Base-by-base conservation (phyloP, 2,888 invertebrate species). In the Crocallis elinguaria region DNA sequence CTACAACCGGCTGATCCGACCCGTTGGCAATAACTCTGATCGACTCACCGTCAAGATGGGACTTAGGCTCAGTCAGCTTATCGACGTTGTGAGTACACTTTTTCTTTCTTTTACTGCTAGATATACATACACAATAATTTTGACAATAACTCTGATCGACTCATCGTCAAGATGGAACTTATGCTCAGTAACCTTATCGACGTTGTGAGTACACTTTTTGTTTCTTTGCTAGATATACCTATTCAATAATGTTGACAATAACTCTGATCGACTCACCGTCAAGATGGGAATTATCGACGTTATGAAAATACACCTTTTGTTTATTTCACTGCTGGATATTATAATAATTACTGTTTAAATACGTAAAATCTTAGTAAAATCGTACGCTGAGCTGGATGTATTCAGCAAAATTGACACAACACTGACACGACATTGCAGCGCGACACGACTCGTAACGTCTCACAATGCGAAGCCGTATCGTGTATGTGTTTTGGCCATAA, bases 251-350 rank as follows among this genome's bases (percentile, higher is more conserved):
- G n/a, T 98, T 71, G 97, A 97, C 77, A 98, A 98, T 92, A 97
- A 97, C 92, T 96, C 97, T 67, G 98, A 98, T 92, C 95, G 97
- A 71, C 95, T 98, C 84, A 97, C 97, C 77, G 98, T 98, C 88
- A 97, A 97, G 93, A 96, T 98, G 95, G 98, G 98, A 66, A 95
- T 98, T 82, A 97, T 97, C 86, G 97, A 97, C 92, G 97, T 97
- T 93, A 97, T 97, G 84, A 96, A 27, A 9, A 96, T 96, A 91
- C 43, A 5, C 6, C 13, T 27, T 46, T 29, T 37, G 27, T 33
- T 29, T 9, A 45, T 52, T 46, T 52, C 35, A 58, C 43, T 53
- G 37, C 19, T n/a, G 29, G n/a, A n/a, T n/a, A n/a, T n/a, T 11
- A n/a, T 27, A 5, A 27, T 27, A 5, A 27, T 11, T n/a, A 30